phyloP scores from a whole-genome alignment of 2,888 invertebrate species.

The Nephrotoma appendiculata region DNA sequence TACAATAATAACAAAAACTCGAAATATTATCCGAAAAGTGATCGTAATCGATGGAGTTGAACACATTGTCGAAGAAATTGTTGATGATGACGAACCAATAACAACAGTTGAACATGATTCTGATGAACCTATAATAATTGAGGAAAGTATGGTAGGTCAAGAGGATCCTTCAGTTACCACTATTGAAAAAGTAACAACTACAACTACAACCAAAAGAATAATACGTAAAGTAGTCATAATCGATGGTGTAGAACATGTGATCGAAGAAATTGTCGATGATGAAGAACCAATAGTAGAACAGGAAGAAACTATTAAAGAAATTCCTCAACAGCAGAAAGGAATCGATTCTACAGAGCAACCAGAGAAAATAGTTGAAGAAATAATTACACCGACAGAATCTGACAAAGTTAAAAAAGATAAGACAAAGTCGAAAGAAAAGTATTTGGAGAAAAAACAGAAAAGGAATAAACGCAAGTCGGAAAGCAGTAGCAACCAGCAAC shows the following conservation, averaged over 20 bases:
- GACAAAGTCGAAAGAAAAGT: neutral
- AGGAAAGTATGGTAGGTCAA: slow-evolving; percentile 23
- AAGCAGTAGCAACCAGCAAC: neutral
- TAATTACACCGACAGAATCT: neutral
- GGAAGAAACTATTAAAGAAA: neutral
- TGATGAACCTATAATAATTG: slow-evolving; percentile 11
- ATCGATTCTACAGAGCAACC: neutral
- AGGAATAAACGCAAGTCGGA: neutral
- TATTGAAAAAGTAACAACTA: slow-evolving; percentile 66
- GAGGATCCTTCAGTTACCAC: slow-evolving; percentile 52
- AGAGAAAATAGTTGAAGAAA: neutral
- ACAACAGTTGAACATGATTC: slow-evolving; percentile 16
- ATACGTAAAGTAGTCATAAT: slow-evolving; percentile 62
- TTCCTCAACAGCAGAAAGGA: neutral
- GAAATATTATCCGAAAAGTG: slow-evolving; percentile 59
- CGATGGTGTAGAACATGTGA: slow-evolving; percentile 70
- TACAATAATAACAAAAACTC: slow-evolving; percentile 49
- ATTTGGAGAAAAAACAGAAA: neutral
- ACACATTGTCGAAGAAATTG: slow-evolving; percentile 64
- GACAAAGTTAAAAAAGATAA: neutral
- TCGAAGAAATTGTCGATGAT: slow-evolving; percentile 72
- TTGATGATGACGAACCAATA: slow-evolving; percentile 38
- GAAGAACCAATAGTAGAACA: slow-evolving; percentile 41
- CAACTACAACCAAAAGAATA: slow-evolving; percentile 57
- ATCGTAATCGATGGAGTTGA: slow-evolving; percentile 73